phyloP scores from a whole-genome alignment of 2,113 vertebrate species.

The Ibidorhyncha struthersii region DNA sequence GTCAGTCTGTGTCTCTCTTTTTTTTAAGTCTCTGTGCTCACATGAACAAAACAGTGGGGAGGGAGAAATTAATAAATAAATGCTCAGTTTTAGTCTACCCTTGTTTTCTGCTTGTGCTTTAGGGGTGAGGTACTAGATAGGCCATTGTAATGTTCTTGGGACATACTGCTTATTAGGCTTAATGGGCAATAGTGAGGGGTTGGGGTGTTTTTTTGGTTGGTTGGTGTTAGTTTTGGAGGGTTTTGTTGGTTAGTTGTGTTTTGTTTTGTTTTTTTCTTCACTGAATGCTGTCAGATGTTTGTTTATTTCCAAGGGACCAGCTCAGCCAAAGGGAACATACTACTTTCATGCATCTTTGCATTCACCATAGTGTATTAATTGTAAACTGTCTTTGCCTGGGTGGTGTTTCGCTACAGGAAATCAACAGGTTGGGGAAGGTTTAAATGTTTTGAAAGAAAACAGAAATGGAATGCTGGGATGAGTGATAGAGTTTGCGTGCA shows the following conservation, averaged over 20 bases:
- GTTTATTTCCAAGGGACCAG: not conserved
- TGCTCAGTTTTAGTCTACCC: not conserved
- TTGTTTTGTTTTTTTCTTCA: not conserved
- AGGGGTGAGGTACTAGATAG: not conserved
- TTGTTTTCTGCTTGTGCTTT: not conserved
- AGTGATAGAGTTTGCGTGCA: conserved; percentile 24
- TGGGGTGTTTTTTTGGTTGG: not conserved
- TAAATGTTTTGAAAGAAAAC: conserved; percentile 64
- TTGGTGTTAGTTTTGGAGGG: not conserved
- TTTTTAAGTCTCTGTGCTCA: not conserved
- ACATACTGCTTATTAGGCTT: not conserved
- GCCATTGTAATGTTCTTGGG: not conserved
- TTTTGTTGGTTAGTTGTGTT: not conserved
- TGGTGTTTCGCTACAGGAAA: conserved; percentile 12
- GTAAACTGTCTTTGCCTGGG: not conserved
- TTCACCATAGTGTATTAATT: not conserved
- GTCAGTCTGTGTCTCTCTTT: not conserved
- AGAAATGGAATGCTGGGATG: conserved; percentile 28
- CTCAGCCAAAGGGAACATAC: not conserved
- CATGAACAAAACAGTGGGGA: not conserved
- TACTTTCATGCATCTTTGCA: not conserved
- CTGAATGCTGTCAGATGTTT: not conserved
- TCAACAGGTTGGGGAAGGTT: conserved; percentile 31
- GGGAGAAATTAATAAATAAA: not conserved
- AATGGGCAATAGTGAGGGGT: accelerated